A percentile compares a stretch with the other conserved stretches of the same genome.
Evolutionary conservation across 2,888 invertebrate species (phyloP).

Genomic region (Coenonympha arcania): DNA sequence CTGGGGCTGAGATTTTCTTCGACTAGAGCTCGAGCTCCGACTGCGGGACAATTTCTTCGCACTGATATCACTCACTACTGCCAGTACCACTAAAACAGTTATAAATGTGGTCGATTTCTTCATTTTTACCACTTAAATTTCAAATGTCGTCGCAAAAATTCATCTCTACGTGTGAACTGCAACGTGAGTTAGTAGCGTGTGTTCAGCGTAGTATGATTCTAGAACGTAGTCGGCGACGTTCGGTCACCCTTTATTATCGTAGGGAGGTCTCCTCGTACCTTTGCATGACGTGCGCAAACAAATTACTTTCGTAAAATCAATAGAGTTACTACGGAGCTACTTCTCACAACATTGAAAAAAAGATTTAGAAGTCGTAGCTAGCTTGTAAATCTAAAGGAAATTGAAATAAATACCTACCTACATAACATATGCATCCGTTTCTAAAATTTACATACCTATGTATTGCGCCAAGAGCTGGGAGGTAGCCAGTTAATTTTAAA

Average conservation of each 20-base stretch:
- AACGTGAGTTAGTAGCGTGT: slow-evolving; percentile 30
- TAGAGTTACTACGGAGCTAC: slow-evolving; percentile 28
- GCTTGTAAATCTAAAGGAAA: too few species aligned
- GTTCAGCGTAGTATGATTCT: slow-evolving; percentile 48
- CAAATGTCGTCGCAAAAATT: background rate
- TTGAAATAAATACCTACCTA: background rate
- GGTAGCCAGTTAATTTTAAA: too few species aligned
- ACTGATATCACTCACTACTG: slow-evolving; percentile 35
- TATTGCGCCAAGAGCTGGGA: too few species aligned
- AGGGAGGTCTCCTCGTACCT: slow-evolving; percentile 28
- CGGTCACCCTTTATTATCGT: slow-evolving; percentile 44
- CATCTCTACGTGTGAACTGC: background rate
- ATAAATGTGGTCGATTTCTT: slow-evolving; percentile 23
- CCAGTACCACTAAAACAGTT: slow-evolving; percentile 21
- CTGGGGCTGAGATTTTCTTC: slow-evolving; percentile 51
- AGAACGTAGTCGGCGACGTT: slow-evolving; percentile 47
- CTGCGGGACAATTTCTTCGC: slow-evolving; percentile 55
- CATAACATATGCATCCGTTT: too few species aligned
- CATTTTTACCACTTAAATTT: slow-evolving; percentile 6
- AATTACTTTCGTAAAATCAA: slow-evolving; percentile 39
- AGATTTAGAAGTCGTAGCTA: too few species aligned
- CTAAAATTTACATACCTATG: too few species aligned
- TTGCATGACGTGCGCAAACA: slow-evolving; percentile 36
- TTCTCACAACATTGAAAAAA: background rate
- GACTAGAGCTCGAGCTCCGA: slow-evolving; percentile 55